Evolutionary conservation across 1,140 invertebrate species (phyloP).

Genomic region (Temnothorax nylanderi): DNA sequence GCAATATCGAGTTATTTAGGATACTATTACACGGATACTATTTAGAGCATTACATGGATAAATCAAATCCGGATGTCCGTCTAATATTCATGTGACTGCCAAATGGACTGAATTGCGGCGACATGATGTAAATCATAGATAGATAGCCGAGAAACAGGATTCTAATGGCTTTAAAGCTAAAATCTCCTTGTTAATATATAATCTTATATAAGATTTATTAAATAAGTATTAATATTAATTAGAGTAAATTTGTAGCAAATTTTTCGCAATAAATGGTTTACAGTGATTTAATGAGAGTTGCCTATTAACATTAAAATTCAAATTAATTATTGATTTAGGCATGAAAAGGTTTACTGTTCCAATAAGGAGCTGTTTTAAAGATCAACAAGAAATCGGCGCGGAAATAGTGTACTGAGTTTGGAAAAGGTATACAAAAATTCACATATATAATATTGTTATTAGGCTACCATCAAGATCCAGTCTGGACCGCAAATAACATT

Average conservation of each 20-base stretch:
- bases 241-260: neutral
- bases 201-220: neutral
- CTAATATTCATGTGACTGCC: slow-evolving; percentile 40
- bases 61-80: slow-evolving; percentile 45
- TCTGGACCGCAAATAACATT: too few species aligned
- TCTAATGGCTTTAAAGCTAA: slow-evolving; percentile 7
- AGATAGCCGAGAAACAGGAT: neutral
- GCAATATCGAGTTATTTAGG: slow-evolving; percentile 25
- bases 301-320: too few species aligned
- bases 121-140: slow-evolving; percentile 31
- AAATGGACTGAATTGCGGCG: slow-evolving; percentile 36
- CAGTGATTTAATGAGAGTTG: too few species aligned
- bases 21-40: neutral
- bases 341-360: too few species aligned
- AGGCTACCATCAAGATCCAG: too few species aligned
- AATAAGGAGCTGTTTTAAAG: too few species aligned
- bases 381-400: too few species aligned
- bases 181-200: neutral
- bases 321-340: too few species aligned
- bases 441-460: too few species aligned
- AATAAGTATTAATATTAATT: neutral
- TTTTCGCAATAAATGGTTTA: too few species aligned
- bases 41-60: slow-evolving; percentile 10
- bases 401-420: too few species aligned
- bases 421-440: too few species aligned